Evolutionary conservation across 2,888 invertebrate genomes (phyloP).

Genomic region (Noctua pronuba): DNA sequence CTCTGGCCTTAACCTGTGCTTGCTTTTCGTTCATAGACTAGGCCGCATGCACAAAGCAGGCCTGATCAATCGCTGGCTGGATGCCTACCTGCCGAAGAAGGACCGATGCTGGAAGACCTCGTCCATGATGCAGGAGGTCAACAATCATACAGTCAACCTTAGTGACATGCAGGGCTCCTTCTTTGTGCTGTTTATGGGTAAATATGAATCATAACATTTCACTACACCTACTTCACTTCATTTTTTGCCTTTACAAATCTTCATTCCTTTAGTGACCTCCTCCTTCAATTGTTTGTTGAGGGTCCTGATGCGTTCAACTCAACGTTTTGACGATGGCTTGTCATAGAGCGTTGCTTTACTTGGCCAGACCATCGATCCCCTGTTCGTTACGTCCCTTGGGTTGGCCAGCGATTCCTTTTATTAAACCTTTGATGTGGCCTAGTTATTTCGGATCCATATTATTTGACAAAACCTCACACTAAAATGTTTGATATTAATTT

Average conservation of each 20-base stretch:
- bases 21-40: constrained; percentile 89
- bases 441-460: neutral
- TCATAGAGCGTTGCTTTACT: neutral
- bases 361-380: neutral
- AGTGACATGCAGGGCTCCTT: constrained; percentile 98
- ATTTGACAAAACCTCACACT: neutral
- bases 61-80: constrained; percentile 95
- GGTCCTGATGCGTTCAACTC: neutral
- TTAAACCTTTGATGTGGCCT: neutral
- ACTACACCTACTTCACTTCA: neutral
- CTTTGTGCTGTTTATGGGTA: constrained; percentile 95
- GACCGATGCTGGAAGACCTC: constrained; percentile 94
- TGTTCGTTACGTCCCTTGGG: neutral
- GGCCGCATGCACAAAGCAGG: constrained; percentile 96
- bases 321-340: neutral
- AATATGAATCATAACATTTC: constrained; percentile 32
- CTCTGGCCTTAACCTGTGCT: neutral
- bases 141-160: constrained; percentile 96
- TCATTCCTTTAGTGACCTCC: neutral
- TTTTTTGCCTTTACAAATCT: neutral
- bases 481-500: neutral
- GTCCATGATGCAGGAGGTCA: constrained; percentile 93
- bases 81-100: constrained; percentile 93
- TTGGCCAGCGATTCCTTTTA: neutral
- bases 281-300: neutral